phyloP scores from a whole-genome alignment of 2,797 vertebrate genomes.

The Manis pentadactyla region DNA sequence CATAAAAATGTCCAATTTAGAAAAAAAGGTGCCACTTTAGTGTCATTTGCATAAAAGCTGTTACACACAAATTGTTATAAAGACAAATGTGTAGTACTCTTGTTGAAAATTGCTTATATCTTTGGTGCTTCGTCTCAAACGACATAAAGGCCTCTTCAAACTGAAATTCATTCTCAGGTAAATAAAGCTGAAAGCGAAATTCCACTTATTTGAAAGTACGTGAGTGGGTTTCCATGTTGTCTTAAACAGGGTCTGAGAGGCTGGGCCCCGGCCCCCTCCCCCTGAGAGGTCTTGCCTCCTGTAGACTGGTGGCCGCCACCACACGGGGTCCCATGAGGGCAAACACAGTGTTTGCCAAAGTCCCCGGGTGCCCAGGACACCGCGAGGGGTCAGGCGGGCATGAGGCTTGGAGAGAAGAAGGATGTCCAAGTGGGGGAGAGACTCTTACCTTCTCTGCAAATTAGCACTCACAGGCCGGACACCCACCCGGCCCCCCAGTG shows the following conservation, averaged over 20 bases:
- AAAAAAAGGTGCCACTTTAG: conserved; percentile 93
- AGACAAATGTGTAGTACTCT: conserved; percentile 94
- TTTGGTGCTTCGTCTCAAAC: conserved; percentile 88
- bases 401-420: no score
- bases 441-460: background rate
- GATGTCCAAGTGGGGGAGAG: accelerated
- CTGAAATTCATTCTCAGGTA: conserved; percentile 91
- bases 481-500: accelerated
- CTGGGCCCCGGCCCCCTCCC: background rate
- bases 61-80: conserved; percentile 95
- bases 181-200: conserved; percentile 89
- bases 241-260: conserved; percentile 80
- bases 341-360: background rate
- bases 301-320: conserved; percentile 48
- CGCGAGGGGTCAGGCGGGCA: accelerated
- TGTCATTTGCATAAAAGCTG: conserved; percentile 97
- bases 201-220: conserved; percentile 85
- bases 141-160: conserved; percentile 90
- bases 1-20: conserved; percentile 95
- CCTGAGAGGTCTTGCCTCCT: conserved; percentile 12
- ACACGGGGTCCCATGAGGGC: conserved; percentile 28
- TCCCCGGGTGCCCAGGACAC: background rate
- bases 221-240: conserved; percentile 86
- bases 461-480: accelerated
- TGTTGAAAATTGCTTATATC: conserved; percentile 92